Percentiles rank a stretch among this genome's conserved stretches.
phyloP scores from a whole-genome alignment of 1,140 invertebrate species.

The Lasaia peninsularis region DNA sequence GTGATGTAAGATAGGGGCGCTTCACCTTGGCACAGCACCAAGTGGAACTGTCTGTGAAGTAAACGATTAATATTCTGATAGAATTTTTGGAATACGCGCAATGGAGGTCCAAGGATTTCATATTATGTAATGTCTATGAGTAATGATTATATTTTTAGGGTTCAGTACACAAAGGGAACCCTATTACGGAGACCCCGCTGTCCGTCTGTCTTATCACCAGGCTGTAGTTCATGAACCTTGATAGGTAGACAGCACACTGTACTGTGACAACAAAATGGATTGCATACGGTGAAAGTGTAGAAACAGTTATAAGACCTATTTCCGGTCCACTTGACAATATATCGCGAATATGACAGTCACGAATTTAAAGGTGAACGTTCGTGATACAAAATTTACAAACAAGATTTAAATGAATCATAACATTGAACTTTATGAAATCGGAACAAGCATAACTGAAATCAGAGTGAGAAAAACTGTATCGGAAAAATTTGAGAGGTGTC shows the following conservation, averaged over 20 bases:
- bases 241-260: no score
- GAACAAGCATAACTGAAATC: not conserved
- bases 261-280: no score
- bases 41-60: conserved; percentile 32
- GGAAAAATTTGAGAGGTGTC: no score
- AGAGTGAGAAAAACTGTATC: not conserved
- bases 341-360: conserved; percentile 24
- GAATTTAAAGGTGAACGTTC: conserved; percentile 26
- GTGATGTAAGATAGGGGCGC: conserved; percentile 32
- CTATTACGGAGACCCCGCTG: no score
- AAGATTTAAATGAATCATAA: conserved; percentile 10
- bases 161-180: no score
- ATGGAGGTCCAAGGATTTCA: not conserved
- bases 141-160: no score
- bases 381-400: conserved; percentile 21
- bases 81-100: conserved; percentile 12
- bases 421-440: conserved; percentile 11
- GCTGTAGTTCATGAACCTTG: no score
- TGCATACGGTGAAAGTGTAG: no score
- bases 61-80: conserved; percentile 16
- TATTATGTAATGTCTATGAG: not conserved
- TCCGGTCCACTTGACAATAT: conserved; percentile 1
- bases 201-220: no score
- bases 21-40: conserved; percentile 46
- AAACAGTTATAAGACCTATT: conserved; percentile 8